Evolutionary conservation across 35 echinoderm and acorn worm genomes (phyloP), one percentile per base, ranked within the genome.

Genomic region (Hemicentrotus pulcherrimus): DNA sequence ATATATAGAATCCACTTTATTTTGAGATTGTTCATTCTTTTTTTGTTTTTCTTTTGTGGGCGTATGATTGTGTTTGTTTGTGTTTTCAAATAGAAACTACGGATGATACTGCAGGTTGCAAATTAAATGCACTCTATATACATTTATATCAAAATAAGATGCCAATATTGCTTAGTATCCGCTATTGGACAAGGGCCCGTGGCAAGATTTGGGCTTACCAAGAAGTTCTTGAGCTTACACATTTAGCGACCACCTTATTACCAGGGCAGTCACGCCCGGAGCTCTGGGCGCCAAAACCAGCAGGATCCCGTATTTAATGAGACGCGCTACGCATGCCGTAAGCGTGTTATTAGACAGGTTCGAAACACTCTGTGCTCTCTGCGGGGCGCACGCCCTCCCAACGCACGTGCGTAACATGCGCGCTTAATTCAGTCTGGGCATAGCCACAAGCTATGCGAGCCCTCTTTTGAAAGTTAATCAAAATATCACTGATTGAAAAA

Each of bases 401-500:
- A 78, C 65, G 8, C 65, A 78, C 65, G 65, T 78, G 65, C 19
- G 65, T 78, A 78, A 78, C 65, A 28, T 78, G 65, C 65, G 65
- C 65, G 65, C 28, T 28, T 8, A 22, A 78, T 78, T 28, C 18
- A 28, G 4, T 28, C 22, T 4, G 5, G 65, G 65, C 65, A 78
- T 78, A 22, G 28, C 65, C 65, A 78, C 65, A 28, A n/a, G 65
- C 19, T 22, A 78, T 78, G 65, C 65, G n/a, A 55, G 22, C 65
- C 65, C 65, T 28, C 4, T 78, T 41, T 78, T 78, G 65, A 78
- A 78, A 78, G 65, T 78, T 78, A 78, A 78, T 78, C 22, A 78
- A 78, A 78, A 78, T 78, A 78, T 78, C 65, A 78, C 65, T 78
- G 65, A 78, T 78, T 78, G 65, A 78, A 78, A 78, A 78, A n/a